These are phyloP conservation scores for Vulpes lagopus DNA, from an alignment of 2,113 vertebrate species.

Conservation along the genomic window DNA sequence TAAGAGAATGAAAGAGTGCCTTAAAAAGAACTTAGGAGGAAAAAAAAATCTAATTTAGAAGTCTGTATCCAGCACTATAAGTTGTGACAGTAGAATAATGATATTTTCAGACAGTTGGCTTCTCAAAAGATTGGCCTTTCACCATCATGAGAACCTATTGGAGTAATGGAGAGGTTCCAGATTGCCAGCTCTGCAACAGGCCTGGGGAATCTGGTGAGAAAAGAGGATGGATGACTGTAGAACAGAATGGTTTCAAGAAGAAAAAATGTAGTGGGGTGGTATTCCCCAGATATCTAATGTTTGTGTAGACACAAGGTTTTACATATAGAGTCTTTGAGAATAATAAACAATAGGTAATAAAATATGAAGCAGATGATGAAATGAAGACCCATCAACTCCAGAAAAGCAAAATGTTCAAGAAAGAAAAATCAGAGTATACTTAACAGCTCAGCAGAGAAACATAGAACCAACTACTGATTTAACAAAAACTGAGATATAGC, in stretches of 20 bases:
- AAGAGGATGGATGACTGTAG: neutral
- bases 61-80: neutral
- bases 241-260: neutral
- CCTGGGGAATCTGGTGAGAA: neutral
- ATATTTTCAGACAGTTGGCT: neutral
- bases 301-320: neutral
- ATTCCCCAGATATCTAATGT: neutral
- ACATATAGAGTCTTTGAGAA: constrained; percentile 11
- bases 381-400: neutral
- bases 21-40: neutral
- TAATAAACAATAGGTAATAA: neutral
- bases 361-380: constrained; percentile 4
- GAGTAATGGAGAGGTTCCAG: neutral
- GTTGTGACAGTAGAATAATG: neutral
- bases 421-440: neutral
- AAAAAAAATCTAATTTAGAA: neutral
- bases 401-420: neutral
- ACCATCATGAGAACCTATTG: neutral
- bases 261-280: neutral
- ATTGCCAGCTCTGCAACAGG: neutral
- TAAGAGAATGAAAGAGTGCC: neutral
- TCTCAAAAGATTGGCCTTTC: neutral
- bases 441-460: neutral
- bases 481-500: neutral
- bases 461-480: neutral